phyloP scores from a whole-genome alignment of 2,888 invertebrate genomes.

The Pandemis cinnamomeana region DNA sequence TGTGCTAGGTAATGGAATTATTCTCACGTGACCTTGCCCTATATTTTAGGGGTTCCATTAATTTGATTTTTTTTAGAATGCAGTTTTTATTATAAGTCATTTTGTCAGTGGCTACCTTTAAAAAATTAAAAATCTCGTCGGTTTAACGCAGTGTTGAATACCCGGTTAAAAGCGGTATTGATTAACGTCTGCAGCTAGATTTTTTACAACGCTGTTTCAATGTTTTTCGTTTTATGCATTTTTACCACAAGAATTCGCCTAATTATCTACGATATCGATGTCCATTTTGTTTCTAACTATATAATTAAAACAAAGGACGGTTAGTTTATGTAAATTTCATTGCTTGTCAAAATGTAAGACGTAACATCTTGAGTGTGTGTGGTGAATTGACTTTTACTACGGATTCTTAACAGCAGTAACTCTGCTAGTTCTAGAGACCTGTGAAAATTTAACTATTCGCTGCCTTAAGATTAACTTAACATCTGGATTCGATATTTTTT shows the following conservation, averaged over 20 bases:
- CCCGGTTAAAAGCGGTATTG: conserved; percentile 38
- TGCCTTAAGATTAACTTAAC: no score
- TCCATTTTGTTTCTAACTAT: not conserved
- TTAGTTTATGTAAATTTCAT: conserved; percentile 26
- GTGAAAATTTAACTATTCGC: no score
- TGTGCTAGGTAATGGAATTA: conserved; percentile 66
- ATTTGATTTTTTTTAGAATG: not conserved
- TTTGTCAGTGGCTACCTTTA: not conserved
- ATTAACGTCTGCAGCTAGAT: conserved; percentile 22
- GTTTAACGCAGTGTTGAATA: not conserved
- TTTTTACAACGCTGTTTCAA: not conserved
- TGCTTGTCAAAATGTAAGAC: conserved; percentile 15
- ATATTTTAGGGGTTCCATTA: conserved; percentile 47
- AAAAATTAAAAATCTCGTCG: conserved; percentile 12
- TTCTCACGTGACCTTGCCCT: conserved; percentile 81
- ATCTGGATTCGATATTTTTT: no score
- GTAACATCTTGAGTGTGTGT: not conserved
- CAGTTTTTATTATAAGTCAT: not conserved
- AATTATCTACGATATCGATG: not conserved
- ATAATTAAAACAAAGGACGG: conserved; percentile 23
- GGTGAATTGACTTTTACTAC: not conserved
- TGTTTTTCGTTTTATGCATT: not conserved
- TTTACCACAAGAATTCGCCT: not conserved
- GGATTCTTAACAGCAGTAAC: not conserved
- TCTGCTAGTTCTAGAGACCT: not conserved